Evolutionary conservation across 2,888 invertebrate genomes (phyloP).

Genomic region (Drosophila greeni): DNA sequence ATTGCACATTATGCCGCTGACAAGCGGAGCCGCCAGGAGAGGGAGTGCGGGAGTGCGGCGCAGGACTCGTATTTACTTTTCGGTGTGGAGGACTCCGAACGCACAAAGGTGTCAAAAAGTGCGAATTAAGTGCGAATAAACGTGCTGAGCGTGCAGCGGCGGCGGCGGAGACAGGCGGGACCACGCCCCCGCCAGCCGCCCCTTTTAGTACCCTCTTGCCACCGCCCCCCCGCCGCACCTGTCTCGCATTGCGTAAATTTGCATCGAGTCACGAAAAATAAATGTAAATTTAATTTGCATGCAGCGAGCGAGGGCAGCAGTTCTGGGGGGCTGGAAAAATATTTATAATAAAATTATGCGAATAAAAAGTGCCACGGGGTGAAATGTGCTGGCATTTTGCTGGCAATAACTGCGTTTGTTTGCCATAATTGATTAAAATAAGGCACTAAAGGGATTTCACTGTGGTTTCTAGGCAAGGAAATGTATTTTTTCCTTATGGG

Average conservation of each 20-base stretch:
- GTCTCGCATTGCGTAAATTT: constrained; percentile 59
- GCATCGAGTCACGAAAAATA: constrained; percentile 62
- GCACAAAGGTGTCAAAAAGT: constrained; percentile 70
- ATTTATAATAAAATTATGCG: constrained; percentile 40
- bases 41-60: neutral
- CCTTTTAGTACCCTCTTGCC: neutral
- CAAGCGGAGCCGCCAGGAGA: constrained; percentile 37
- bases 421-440: constrained; percentile 6
- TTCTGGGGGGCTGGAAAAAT: constrained; percentile 7
- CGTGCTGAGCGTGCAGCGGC: constrained; percentile 66
- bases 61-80: constrained; percentile 60
- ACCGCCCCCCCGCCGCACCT: constrained; percentile 20
- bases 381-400: neutral
- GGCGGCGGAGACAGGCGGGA: constrained; percentile 18
- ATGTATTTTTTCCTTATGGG: neutral
- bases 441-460: neutral
- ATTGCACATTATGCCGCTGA: constrained; percentile 65
- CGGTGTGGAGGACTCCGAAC: constrained; percentile 28
- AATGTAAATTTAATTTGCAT: constrained; percentile 62
- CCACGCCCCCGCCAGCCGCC: constrained; percentile 38
- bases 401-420: constrained; percentile 1
- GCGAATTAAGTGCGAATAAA: constrained; percentile 73
- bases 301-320: constrained; percentile 4
- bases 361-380: constrained; percentile 17
- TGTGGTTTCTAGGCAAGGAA: neutral